Evolutionary conservation across 2,797 vertebrate species (phyloP).

Genomic region (Huso huso): DNA sequence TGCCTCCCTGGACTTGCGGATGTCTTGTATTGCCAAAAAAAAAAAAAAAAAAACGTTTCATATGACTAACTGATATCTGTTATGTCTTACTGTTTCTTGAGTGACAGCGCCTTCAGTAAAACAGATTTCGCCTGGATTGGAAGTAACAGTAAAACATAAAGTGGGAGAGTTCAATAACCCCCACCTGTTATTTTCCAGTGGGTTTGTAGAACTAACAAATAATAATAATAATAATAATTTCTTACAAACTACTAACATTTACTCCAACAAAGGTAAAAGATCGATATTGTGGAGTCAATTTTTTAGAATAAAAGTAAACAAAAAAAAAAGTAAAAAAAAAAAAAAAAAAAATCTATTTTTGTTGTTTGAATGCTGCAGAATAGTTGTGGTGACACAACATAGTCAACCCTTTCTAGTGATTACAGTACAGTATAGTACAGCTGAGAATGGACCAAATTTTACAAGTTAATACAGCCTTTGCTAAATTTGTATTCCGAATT

Average conservation of each 20-base stretch:
- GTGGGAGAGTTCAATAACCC: background rate
- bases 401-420: constrained; percentile 38
- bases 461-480: constrained; percentile 64
- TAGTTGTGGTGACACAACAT: constrained; percentile 22
- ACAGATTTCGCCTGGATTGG: background rate
- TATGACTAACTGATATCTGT: background rate
- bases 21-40: constrained; percentile 41
- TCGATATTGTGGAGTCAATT: background rate
- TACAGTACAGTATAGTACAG: constrained; percentile 44
- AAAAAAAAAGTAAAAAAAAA: constrained; percentile 21
- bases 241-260: constrained; percentile 18
- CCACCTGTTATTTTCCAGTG: constrained; percentile 37
- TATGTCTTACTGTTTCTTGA: background rate
- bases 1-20: constrained; percentile 34
- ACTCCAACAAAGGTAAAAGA: constrained; percentile 21
- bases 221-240: constrained; percentile 12
- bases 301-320: constrained; percentile 22
- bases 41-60: background rate
- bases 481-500: constrained; percentile 53
- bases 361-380: constrained; percentile 32
- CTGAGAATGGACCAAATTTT: constrained; percentile 69
- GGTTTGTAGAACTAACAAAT: no score
- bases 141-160: background rate
- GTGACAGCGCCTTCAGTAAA: background rate
- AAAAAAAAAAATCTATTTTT: constrained; percentile 30